Percentiles rank a stretch among this genome's conserved stretches.
Evolutionary conservation across 2,797 vertebrate species (phyloP).

Genomic region (Poecilia velifera): DNA sequence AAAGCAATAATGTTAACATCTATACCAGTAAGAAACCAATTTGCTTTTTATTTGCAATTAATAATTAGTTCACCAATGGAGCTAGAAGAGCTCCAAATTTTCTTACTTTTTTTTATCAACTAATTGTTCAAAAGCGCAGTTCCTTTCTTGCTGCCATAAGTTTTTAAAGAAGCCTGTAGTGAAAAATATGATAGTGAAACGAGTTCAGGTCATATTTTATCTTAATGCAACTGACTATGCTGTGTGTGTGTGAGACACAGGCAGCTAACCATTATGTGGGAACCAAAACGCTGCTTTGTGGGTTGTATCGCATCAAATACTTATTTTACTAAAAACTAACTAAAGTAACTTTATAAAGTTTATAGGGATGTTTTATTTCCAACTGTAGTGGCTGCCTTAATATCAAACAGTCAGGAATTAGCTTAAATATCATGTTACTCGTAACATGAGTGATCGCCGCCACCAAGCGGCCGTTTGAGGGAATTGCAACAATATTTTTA

Average conservation of each 20-base stretch:
- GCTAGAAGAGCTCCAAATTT: background rate
- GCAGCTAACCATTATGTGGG: background rate
- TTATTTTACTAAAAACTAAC: background rate
- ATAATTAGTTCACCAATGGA: background rate
- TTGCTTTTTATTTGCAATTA: background rate
- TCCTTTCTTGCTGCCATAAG: background rate
- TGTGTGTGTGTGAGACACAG: background rate
- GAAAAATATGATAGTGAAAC: background rate
- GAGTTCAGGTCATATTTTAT: background rate
- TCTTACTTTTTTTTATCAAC: background rate
- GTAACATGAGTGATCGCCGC: slow-evolving; percentile 2
- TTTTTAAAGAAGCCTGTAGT: background rate
- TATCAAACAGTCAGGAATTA: background rate
- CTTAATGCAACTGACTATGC: background rate
- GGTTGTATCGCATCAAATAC: background rate
- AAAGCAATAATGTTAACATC: background rate
- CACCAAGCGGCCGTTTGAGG: slow-evolving; percentile 3
- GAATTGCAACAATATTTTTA: slow-evolving; percentile 8
- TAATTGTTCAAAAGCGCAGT: background rate
- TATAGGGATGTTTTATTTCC: background rate
- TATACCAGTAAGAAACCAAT: background rate
- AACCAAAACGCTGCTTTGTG: background rate
- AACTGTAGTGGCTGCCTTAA: background rate
- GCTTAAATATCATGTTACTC: too few species aligned
- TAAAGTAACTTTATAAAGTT: background rate